Evolutionary conservation across 2,888 invertebrate species (phyloP).

Genomic region (Ectemnius cavifrons): DNA sequence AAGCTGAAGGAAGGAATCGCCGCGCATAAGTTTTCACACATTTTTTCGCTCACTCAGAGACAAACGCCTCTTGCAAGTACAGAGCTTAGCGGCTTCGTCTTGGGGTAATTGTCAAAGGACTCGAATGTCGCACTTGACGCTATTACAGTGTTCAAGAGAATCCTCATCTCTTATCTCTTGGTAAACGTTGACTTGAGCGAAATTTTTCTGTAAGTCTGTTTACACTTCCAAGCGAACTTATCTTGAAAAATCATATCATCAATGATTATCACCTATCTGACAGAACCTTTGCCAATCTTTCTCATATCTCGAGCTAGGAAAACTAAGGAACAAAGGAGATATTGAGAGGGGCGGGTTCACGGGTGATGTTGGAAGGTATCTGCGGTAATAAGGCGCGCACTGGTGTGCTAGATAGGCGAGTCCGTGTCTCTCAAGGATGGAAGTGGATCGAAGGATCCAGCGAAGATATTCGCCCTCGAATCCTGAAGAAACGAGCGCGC

Average conservation of each 20-base stretch:
- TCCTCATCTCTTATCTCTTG: not conserved
- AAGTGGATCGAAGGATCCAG: constrained; percentile 47
- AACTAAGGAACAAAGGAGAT: not conserved
- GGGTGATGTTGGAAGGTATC: not conserved
- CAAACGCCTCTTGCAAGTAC: no score
- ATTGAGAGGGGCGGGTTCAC: not conserved
- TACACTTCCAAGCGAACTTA: not conserved
- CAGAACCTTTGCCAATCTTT: not conserved
- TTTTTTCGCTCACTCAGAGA: no score
- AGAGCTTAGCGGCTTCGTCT: no score
- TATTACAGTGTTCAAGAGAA: no score
- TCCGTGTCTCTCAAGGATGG: constrained; percentile 35
- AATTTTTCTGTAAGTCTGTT: not conserved
- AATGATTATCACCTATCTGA: not conserved
- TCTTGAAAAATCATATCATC: not conserved
- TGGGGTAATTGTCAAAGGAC: no score
- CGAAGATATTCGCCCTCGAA: constrained; percentile 53
- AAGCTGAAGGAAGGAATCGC: no score
- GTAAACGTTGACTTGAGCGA: not conserved
- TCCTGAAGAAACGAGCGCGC: constrained; percentile 52
- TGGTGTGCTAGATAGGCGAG: no score
- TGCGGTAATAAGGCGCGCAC: not conserved
- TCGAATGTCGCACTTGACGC: no score
- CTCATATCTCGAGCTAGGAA: not conserved
- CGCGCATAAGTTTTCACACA: no score